Conservation (phyloP, 2,113 vertebrate genomes). For the Rana temporaria region DNA sequence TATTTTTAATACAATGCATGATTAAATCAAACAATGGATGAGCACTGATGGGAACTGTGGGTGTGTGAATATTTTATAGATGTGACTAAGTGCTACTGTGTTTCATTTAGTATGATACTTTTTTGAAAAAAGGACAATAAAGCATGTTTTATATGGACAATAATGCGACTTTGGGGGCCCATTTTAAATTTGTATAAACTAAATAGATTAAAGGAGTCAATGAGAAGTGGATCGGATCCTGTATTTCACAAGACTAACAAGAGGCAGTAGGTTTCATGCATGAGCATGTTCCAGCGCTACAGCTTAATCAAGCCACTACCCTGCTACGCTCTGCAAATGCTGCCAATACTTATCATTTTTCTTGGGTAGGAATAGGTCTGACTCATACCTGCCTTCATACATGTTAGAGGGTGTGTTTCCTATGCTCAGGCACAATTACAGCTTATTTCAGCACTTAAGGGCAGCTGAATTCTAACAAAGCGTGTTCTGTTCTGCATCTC, state of each 20-base stretch:
- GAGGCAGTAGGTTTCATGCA: slow-evolving; percentile 1
- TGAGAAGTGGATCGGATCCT: not conserved
- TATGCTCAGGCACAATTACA: slow-evolving; percentile 28
- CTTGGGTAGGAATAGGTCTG: slow-evolving; percentile 16
- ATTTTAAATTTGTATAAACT: not conserved
- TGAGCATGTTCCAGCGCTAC: slow-evolving; percentile 2
- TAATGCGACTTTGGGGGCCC: not conserved
- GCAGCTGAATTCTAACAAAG: not conserved
- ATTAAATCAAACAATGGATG: no score
- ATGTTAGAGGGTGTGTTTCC: slow-evolving; percentile 38
- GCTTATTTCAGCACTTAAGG: slow-evolving; percentile 47
- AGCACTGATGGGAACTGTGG: no score
- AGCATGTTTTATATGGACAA: no score
- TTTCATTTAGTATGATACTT: no score
- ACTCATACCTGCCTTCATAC: slow-evolving; percentile 45
- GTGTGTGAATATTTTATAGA: no score
- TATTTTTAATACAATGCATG: no score
- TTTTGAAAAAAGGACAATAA: no score
- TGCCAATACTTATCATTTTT: slow-evolving; percentile 50
- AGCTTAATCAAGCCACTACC: slow-evolving; percentile 15
- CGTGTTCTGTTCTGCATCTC: not conserved
- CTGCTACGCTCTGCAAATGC: not conserved
- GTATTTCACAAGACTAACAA: not conserved
- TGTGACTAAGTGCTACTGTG: no score
- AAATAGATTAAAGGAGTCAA: not conserved